Conservation (phyloP, 2,888 invertebrate species). For the Sinelater perroti region DNA sequence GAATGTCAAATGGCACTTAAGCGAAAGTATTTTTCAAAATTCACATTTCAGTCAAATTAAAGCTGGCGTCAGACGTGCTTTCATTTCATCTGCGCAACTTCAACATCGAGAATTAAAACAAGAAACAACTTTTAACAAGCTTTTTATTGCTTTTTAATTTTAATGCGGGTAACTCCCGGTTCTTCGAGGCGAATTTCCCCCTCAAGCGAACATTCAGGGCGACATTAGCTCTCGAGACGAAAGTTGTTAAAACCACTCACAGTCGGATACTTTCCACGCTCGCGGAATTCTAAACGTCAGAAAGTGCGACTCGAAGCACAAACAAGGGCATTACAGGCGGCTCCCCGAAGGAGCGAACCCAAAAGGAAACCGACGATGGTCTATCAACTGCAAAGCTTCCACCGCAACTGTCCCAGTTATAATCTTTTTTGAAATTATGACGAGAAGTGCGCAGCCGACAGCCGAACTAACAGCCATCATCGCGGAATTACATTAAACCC, state of each 20-base stretch:
- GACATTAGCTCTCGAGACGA: constrained; percentile 3
- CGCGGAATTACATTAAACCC: no score
- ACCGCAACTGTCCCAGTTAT: constrained; percentile 2
- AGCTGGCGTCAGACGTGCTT: no score
- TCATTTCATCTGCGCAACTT: no score
- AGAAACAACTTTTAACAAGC: no score
- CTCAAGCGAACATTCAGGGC: background rate
- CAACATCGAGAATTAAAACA: no score
- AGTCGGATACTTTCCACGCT: constrained; percentile 6
- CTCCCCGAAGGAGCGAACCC: constrained; percentile 3
- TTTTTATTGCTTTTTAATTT: no score
- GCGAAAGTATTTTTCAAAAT: no score
- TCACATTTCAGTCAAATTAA: no score
- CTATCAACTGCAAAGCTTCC: constrained; percentile 8
- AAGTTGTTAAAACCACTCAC: constrained; percentile 17
- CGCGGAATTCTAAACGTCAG: constrained; percentile 12
- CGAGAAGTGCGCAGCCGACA: no score
- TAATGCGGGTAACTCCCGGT: no score
- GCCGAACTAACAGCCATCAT: no score
- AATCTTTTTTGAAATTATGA: constrained; percentile 9
- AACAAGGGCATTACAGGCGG: constrained; percentile 8
- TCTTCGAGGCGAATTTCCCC: background rate
- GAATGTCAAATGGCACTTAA: no score
- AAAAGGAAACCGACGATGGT: constrained; percentile 2
- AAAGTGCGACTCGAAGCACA: constrained; percentile 5